phyloP scores from a whole-genome alignment of 2,113 vertebrate genomes.

The Muntiacus reevesi region DNA sequence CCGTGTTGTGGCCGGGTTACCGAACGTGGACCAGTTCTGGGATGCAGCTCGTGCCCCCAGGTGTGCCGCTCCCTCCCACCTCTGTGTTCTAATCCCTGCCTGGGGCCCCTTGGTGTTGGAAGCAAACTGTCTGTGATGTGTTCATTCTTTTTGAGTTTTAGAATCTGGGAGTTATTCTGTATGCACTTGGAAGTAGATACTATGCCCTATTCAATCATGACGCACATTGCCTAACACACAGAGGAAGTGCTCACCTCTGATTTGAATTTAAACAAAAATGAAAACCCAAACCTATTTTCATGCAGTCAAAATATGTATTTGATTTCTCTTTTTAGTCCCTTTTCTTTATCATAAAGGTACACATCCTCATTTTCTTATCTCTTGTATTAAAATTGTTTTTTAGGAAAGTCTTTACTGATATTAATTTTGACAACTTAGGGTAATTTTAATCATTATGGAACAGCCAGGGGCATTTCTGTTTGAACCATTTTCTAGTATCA shows the following conservation, averaged over 20 bases:
- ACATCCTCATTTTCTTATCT: background rate
- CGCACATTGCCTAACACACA: background rate
- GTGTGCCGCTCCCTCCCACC: background rate
- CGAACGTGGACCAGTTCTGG: too few relatives aligned
- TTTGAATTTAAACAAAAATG: background rate
- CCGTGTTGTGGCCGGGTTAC: background rate
- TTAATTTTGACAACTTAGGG: background rate
- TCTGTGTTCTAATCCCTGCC: background rate
- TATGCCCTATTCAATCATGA: accelerated
- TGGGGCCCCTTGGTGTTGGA: background rate
- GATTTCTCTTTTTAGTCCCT: background rate
- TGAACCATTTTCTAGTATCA: background rate
- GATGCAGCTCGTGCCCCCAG: accelerated
- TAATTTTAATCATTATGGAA: background rate
- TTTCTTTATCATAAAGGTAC: background rate
- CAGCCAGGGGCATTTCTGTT: background rate
- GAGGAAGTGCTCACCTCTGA: background rate
- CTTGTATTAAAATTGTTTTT: background rate
- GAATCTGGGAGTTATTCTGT: background rate
- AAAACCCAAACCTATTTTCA: background rate
- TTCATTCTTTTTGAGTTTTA: background rate
- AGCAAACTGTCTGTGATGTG: background rate
- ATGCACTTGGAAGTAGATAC: background rate
- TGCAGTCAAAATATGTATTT: background rate
- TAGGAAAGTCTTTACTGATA: background rate